Base-by-base conservation (phyloP, 2,888 invertebrate species). In the Dendrolimus houi region DNA sequence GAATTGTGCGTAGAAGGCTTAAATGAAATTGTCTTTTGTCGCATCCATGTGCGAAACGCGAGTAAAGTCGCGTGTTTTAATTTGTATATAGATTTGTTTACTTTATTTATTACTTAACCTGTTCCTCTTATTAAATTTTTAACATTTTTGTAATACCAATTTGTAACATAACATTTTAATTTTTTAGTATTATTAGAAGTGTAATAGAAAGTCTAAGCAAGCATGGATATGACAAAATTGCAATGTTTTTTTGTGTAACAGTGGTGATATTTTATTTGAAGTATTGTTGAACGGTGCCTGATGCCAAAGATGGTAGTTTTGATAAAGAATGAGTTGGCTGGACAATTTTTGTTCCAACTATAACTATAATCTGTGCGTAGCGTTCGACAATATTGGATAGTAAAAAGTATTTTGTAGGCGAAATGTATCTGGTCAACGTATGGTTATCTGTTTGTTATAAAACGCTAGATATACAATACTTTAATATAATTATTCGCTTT, bases 401-500 rank as follows among this genome's bases (percentile, higher is more conserved):
- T 69, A 59, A 69, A 67, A 64, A 62, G 56, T 66, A 62, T 64
- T 69, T 71, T 71, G 72, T 55, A 58, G 59, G 59, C 68, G 71
- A 75, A 74, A 69, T 74, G 75, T 75, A 75, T 83, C 81, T 80
- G 84, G 84, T 85, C 84, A 82, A 74, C 69, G 74, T 79, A 77
- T 80, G 79, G 73, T 77, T 80, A 78, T 74, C 73, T 77, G 74
- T 79, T 79, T 77, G 74, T 79, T 79, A 74, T 63, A 70, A 73
- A 76, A 72, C 72, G 76, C 77, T 85, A 85, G 81, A 72, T 83
- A 77, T 81, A 83, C 74, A 74, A 68, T 77, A 75, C 68, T 75
- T 71, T 75, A 75, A 72, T 79, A 75, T 74, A 74, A 75, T 68
- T 82, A 81, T 81, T 83, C 83, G 86, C 87, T 83, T 85, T 87